A percentile compares a stretch with the other conserved stretches of the same genome.
These are phyloP conservation scores for Heliconius sara DNA, from an alignment of 2,888 invertebrate species.

Conservation along the genomic window DNA sequence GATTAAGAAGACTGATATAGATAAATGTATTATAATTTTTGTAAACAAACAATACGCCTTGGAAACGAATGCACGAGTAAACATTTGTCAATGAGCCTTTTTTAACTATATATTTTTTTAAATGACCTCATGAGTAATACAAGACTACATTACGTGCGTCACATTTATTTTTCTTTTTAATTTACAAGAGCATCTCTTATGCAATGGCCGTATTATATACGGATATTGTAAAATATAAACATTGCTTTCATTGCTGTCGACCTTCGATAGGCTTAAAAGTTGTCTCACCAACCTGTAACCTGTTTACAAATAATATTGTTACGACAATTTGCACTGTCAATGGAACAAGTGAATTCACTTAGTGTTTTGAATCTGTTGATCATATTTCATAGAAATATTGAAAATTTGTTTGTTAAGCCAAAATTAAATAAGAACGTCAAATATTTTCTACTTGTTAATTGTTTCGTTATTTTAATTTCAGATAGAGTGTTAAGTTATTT, in stretches of 20 bases:
- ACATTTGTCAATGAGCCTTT: neutral
- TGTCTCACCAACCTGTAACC: constrained; percentile 46
- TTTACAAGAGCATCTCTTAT: constrained; percentile 36
- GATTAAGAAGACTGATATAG: neutral
- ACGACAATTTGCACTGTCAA: constrained; percentile 34
- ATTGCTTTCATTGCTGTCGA: constrained; percentile 47
- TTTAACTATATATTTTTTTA: neutral
- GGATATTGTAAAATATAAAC: constrained; percentile 38
- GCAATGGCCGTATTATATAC: constrained; percentile 26
- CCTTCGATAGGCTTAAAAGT: constrained; percentile 54
- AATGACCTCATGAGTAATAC: constrained; percentile 11
- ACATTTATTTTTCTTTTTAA: constrained; percentile 14
- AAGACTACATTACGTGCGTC: neutral
- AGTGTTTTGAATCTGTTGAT: constrained; percentile 11
- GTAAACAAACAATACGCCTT: neutral
- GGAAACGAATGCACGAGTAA: neutral
- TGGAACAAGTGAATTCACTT: constrained; percentile 23
- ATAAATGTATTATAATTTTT: neutral
- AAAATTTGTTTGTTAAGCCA: neutral
- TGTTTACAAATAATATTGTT: constrained; percentile 41
- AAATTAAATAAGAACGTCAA: neutral
- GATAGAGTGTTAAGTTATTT: too few species aligned
- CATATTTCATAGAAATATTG: neutral
- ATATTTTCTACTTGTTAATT: neutral
- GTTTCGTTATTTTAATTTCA: neutral